Evolutionary conservation across 2,888 invertebrate genomes (phyloP).

Genomic region (Linnaemya vulpina): DNA sequence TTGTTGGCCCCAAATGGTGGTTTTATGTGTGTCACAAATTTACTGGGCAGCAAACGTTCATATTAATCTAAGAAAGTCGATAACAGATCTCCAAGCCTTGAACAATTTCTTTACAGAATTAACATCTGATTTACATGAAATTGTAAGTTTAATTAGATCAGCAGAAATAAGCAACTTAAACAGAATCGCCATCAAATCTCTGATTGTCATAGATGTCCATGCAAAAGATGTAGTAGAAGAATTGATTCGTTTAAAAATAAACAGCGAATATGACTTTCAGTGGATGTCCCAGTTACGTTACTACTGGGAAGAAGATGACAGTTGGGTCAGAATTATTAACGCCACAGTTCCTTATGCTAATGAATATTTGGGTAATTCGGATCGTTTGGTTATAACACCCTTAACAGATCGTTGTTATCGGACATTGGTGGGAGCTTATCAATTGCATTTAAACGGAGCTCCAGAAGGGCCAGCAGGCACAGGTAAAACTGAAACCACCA

Average conservation of each 20-base stretch:
- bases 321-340: slow-evolving; percentile 86
- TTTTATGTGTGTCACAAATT: slow-evolving; percentile 85
- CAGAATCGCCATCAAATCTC: slow-evolving; percentile 87
- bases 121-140: slow-evolving; percentile 84
- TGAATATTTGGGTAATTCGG: slow-evolving; percentile 88
- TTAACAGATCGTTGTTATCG: slow-evolving; percentile 87
- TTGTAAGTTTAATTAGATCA: slow-evolving; percentile 85
- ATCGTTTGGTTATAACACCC: slow-evolving; percentile 86
- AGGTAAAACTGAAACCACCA: slow-evolving; percentile 95
- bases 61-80: slow-evolving; percentile 83
- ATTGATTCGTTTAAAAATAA: slow-evolving; percentile 84
- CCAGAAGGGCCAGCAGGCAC: slow-evolving; percentile 92
- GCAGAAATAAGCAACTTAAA: slow-evolving; percentile 85
- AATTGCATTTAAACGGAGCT: slow-evolving; percentile 88
- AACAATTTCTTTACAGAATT: slow-evolving; percentile 83
- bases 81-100: slow-evolving; percentile 81
- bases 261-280: slow-evolving; percentile 86
- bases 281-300: slow-evolving; percentile 89
- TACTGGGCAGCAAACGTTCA: slow-evolving; percentile 88
- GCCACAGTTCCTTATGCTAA: slow-evolving; percentile 88
- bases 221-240: slow-evolving; percentile 87
- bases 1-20: slow-evolving; percentile 87
- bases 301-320: slow-evolving; percentile 86
- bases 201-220: slow-evolving; percentile 89
- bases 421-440: slow-evolving; percentile 88